Base-by-base conservation (phyloP, 1,140 invertebrate species). In the Pollicipes pollicipes region DNA sequence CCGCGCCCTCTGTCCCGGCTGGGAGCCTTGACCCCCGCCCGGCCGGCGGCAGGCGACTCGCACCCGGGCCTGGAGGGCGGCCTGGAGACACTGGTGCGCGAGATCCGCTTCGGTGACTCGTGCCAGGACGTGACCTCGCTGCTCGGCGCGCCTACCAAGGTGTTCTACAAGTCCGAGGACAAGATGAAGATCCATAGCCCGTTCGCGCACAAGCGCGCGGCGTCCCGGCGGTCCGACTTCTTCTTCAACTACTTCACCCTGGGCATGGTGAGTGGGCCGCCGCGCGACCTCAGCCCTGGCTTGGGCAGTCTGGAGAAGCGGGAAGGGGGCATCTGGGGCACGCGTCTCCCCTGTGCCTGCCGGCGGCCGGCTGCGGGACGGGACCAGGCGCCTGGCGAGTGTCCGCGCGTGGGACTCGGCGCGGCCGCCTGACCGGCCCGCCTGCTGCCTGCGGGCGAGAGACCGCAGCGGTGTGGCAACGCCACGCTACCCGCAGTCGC, bases 171-270 rank as follows among this genome's bases (percentile, higher is more conserved):
- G 82, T 88, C 91, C 30, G 94, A 98, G 80, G 95, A 98, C 79
- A 97, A 98, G 82, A 97, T 98, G 94, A 90, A 93, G 80, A 97
- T 97, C 76, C 95, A 97, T 80, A 88, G 89, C 73, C 90, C 91
- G 28, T 90, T 92, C 77, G 88, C 91, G 26, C 88, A 92, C 78
- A 87, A 88, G 72, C 85, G 88, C 75, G 84, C 87, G 58, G 83
- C 87, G 35, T 87, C 87, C 72, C 87, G 85, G 70, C 87, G 88
- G 70, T 86, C 86, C 0, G 95, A 97, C 80, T 97, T 93, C 80
- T 97, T 97, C 81, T 97, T 93, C 80, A 98, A 98, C 82, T 98
- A 97, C 80, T 95, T 97, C 78, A 96, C 93, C 0, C 83, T 97
- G 70, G 95, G 95, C 74, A 80, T 98, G 81, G 91, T 93, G 80